These are phyloP conservation scores for Alca torda DNA, from an alignment of 2,797 vertebrate species.

Conservation along the genomic window DNA sequence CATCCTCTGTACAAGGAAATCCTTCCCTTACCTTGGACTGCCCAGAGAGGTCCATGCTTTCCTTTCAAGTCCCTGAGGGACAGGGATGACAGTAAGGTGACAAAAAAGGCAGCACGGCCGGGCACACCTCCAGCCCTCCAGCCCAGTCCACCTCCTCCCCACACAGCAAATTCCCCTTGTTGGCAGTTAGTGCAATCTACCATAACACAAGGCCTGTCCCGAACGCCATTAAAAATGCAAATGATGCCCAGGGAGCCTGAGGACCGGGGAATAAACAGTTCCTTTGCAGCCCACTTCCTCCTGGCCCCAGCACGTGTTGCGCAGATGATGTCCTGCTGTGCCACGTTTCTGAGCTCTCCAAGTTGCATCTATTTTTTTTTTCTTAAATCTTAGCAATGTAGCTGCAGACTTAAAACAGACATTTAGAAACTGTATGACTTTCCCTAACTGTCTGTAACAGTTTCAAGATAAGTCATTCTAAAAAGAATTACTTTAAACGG, in stretches of 20 bases:
- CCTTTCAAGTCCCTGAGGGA: not conserved
- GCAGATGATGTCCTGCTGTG: not conserved
- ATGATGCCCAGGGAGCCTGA: not conserved
- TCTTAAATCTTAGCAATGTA: not conserved
- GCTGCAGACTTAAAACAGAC: conserved; percentile 20
- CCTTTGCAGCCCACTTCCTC: not conserved
- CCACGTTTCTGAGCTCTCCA: not conserved
- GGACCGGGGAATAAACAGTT: not conserved
- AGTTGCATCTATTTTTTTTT: not conserved
- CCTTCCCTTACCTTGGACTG: not conserved
- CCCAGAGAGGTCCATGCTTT: not conserved
- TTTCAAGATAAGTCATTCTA: conserved; percentile 59
- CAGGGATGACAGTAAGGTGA: not conserved
- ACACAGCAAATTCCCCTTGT: not conserved
- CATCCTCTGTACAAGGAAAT: not conserved
- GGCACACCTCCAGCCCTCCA: accelerated
- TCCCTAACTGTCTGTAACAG: conserved; percentile 45
- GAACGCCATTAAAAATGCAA: not conserved
- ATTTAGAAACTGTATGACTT: conserved; percentile 60
- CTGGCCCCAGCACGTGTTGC: not conserved
- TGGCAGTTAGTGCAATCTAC: not conserved
- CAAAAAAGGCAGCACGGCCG: not conserved
- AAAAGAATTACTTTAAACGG: conserved; percentile 27
- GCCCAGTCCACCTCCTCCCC: not conserved
- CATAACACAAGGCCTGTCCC: not conserved